Percentiles rank a stretch among this genome's conserved stretches.
Evolutionary conservation across 2,888 invertebrate species (phyloP).

Genomic region (Camponotus fellah): DNA sequence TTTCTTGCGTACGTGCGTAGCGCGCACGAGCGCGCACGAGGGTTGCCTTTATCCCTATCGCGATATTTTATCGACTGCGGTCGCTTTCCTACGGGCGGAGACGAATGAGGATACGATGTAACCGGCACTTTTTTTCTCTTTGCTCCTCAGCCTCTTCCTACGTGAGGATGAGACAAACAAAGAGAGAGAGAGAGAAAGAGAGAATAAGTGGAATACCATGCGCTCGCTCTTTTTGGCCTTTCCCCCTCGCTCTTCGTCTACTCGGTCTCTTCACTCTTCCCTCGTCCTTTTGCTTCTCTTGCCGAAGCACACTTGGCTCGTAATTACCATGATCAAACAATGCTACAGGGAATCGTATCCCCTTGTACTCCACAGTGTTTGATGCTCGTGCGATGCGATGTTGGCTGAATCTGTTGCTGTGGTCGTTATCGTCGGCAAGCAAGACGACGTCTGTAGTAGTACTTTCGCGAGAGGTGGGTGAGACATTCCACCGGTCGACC

Average conservation of each 20-base stretch:
- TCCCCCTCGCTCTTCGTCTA: slow-evolving; percentile 20
- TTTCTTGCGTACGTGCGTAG: slow-evolving; percentile 18
- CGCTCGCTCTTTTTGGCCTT: slow-evolving; percentile 16
- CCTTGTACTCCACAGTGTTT: slow-evolving; percentile 26
- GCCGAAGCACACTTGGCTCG: slow-evolving; percentile 65
- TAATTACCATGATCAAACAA: slow-evolving; percentile 83
- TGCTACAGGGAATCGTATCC: slow-evolving; percentile 73
- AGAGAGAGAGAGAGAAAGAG: slow-evolving; percentile 5
- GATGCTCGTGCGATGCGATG: slow-evolving; percentile 19
- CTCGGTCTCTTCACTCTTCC: slow-evolving; percentile 56
- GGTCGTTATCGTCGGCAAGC: neutral
- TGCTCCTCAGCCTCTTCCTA: slow-evolving; percentile 36
- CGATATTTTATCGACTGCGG: slow-evolving; percentile 59
- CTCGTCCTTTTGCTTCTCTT: slow-evolving; percentile 67
- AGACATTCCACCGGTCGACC: slow-evolving; percentile 63
- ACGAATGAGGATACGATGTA: slow-evolving; percentile 39
- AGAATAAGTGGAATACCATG: slow-evolving; percentile 5
- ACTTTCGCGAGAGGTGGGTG: slow-evolving; percentile 30
- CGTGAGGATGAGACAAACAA: slow-evolving; percentile 6
- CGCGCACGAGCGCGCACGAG: slow-evolving; percentile 16
- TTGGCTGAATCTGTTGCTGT: neutral
- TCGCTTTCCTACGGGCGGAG: slow-evolving; percentile 39
- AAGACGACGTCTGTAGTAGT: slow-evolving; percentile 24
- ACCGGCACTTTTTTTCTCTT: slow-evolving; percentile 46
- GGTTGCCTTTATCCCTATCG: slow-evolving; percentile 58